Base-by-base conservation (phyloP, 2,888 invertebrate species). In the Pyrocoelia pectoralis region DNA sequence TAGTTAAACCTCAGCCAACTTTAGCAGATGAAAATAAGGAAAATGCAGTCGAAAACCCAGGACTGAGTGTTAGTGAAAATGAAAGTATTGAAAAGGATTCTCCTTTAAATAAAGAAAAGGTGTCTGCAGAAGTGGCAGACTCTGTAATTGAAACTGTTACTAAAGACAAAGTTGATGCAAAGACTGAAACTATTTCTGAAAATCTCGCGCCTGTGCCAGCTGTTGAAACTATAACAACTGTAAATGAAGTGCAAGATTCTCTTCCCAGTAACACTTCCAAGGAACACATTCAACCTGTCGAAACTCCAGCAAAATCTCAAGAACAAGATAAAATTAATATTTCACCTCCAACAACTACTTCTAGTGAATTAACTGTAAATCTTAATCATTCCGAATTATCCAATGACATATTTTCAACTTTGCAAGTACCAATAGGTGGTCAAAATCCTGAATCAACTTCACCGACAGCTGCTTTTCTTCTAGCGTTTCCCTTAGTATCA, bases 391-490 rank as follows among this genome's bases (percentile, higher is more conserved):
- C 85, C 0, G 86, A 87, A 71, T 77, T 87, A 59, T 85, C 86
- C 1, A 86, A 84, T 69, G 87, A 87, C 74, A 83, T 87, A 61
- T 87, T 87, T 73, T 85, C 86, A 0, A 85, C 86, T 5, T 78
- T 88, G 19, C 85, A 86, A 74, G 86, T 86, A 8, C 85, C 86
- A 8, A 67, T 80, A 10, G 84, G 83, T 61, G 83, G 83, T 13
- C 83, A 84, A 72, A 84, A 85, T 77, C 83, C 86, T 1, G 86
- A 87, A 73, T 86, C 87, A 1, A 86, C 87, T 53, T 91, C 91
- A 1, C 91, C 92, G 3, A 91, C 91, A 1, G 92, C 91, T 10
- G 92, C 92, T 1, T 91, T 91, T 76, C 81, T 92, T 9, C 85
- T 90, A 82, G 89, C 91, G 1, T 92, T 91, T 74, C 92, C 92